Evolutionary conservation across 1,140 invertebrate species (phyloP).

Genomic region (Stegodyphus mimosarum): DNA sequence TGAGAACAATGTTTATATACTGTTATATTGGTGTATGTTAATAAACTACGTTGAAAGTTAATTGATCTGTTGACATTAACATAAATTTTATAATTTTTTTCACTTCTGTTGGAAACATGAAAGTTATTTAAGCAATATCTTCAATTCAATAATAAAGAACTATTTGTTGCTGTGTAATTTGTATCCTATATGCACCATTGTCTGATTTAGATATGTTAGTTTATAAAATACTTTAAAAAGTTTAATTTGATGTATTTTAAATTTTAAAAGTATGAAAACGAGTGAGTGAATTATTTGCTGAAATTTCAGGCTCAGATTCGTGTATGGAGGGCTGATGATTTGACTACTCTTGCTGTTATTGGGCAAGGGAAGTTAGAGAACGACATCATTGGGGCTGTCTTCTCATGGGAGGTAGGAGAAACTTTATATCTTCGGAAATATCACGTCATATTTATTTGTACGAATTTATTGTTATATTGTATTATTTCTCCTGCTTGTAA

Average conservation of each 20-base stretch:
- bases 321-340: slow-evolving; percentile 92
- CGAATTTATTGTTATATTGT: neutral
- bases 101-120: too few species aligned
- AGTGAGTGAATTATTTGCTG: neutral
- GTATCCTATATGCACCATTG: neutral
- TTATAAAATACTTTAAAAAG: neutral
- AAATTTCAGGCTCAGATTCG: slow-evolving; percentile 84
- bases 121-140: too few species aligned
- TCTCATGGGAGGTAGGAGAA: slow-evolving; percentile 73
- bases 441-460: neutral
- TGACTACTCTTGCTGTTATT: slow-evolving; percentile 91
- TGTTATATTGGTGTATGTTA: too few species aligned
- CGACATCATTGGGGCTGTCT: slow-evolving; percentile 88
- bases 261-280: neutral
- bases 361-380: slow-evolving; percentile 91
- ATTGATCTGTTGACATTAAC: too few species aligned
- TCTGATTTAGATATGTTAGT: neutral
- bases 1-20: too few species aligned
- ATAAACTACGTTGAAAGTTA: too few species aligned
- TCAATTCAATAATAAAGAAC: too few species aligned
- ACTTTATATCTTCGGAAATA: neutral
- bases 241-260: neutral
- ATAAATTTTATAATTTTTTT: too few species aligned
- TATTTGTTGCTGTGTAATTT: too few species aligned
- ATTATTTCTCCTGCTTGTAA: too few species aligned